Base-by-base conservation (phyloP, 2,797 vertebrate genomes). In the Varecia variegata region DNA sequence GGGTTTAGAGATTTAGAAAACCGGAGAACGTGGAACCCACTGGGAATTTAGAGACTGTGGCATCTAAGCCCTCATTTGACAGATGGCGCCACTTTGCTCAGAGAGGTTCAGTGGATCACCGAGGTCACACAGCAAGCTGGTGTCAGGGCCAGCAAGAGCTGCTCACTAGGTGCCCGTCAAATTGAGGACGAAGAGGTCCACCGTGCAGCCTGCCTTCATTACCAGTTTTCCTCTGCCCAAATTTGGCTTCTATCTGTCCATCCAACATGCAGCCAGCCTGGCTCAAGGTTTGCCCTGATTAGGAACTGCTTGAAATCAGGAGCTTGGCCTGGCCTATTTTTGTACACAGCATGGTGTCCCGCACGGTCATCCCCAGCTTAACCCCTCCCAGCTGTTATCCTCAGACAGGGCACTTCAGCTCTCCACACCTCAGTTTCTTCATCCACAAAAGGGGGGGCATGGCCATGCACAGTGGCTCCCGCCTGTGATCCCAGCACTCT, bases 51-150 rank as follows among this genome's bases (percentile, higher is more conserved):
- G 40, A 88, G 20, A 8, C 27, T 2, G 21, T 3, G 5, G n/a
- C 0, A 1, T 11, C 32, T 47, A 6, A 50, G 30, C 17, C 35
- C 43, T 54, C 30, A 0, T 27, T 67, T 67, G 21, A 30, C 25
- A 6, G 62, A 58, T 2, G 68, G 38, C 0, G 1, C 45, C 1
- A 0, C 38, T 17, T 0, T 0, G 9, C 79, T 82, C 79, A 88
- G 89, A 95, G 90, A 82, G 2, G 14, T 47, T 45, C 25, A 2
- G 2, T 2, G 13, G 12, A 0, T 40, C 23, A 0, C 52, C 4
- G 5, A 90, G 43, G 20, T 60, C 88, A 82, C 84, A 30, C 73
- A 67, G 90, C 81, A 30, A 62, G 11, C 14, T 9, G 7, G 8
- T 1, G 7, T 4, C 58, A 8, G 35, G 50, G 32, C 13, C 45